Percentiles rank a stretch among this genome's conserved stretches.
Conservation (phyloP, 2,113 vertebrate genomes). For the Misgurnus anguillicaudatus region DNA sequence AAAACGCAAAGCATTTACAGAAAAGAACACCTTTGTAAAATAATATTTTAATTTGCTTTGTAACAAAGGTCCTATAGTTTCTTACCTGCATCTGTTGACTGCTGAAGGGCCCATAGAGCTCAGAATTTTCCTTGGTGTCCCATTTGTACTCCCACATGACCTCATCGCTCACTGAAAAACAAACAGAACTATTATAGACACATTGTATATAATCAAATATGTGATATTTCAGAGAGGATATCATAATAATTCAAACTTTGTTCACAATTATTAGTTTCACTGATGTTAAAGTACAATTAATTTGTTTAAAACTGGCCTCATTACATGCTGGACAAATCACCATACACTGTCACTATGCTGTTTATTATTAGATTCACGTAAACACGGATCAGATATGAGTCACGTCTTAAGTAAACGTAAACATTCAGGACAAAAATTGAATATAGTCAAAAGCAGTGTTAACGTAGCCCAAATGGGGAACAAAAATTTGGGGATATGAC, state of each 20-base stretch:
- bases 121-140: constrained; percentile 79
- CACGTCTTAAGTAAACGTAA: too few species aligned
- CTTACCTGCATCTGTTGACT: constrained; percentile 91
- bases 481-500: too few species aligned
- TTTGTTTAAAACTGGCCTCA: background rate
- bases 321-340: too few species aligned
- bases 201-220: background rate
- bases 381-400: too few species aligned
- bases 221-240: background rate
- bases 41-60: too few species aligned
- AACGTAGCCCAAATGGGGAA: too few species aligned
- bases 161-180: constrained; percentile 44
- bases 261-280: background rate
- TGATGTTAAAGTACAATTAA: too few species aligned
- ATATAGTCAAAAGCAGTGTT: too few species aligned
- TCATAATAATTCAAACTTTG: background rate
- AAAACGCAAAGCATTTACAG: background rate
- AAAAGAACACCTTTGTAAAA: background rate
- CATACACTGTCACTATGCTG: too few species aligned
- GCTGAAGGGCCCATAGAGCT: constrained; percentile 87
- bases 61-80: background rate
- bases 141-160: constrained; percentile 92
- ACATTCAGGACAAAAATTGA: too few species aligned
- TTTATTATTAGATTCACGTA: too few species aligned
- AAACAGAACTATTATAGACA: background rate